Evolutionary conservation across 2,888 invertebrate genomes (phyloP).

Genomic region (Sminthurides aquaticus): DNA sequence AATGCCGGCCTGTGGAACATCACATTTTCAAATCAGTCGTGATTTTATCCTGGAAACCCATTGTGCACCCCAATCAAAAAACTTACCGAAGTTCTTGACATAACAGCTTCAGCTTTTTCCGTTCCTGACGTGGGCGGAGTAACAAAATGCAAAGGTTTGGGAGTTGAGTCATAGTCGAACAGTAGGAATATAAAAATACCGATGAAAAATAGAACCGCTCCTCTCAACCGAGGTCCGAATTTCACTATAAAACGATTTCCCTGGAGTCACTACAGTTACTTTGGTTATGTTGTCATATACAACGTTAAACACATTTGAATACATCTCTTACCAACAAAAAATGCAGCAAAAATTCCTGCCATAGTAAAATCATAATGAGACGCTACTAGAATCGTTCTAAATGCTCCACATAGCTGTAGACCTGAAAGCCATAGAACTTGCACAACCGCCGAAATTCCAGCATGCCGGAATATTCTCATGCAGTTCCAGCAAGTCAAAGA

Average conservation of each 20-base stretch:
- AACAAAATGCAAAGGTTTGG: background rate
- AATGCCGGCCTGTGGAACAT: conserved; percentile 25
- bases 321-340: conserved; percentile 28
- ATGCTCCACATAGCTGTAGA: conserved; percentile 34
- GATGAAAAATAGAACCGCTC: conserved; percentile 31
- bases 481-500: conserved; percentile 26
- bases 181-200: conserved; percentile 30
- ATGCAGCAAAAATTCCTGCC: conserved; percentile 33
- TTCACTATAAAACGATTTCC: conserved; percentile 24
- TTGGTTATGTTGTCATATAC: background rate
- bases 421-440: conserved; percentile 30
- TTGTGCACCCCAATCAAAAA: too few species aligned
- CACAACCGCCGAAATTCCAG: conserved; percentile 25
- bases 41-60: too few species aligned
- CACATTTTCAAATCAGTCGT: background rate
- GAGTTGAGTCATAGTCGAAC: conserved; percentile 21
- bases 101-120: conserved; percentile 21
- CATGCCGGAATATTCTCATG: conserved; percentile 31
- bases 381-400: conserved; percentile 31
- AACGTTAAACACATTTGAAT: background rate
- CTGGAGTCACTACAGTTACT: background rate
- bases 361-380: conserved; percentile 36
- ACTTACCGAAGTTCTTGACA: conserved; percentile 31
- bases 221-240: conserved; percentile 33
- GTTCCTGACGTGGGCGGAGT: background rate